phyloP scores from a whole-genome alignment of 2,113 vertebrate genomes.

The Tympanuchus pallidicinctus region DNA sequence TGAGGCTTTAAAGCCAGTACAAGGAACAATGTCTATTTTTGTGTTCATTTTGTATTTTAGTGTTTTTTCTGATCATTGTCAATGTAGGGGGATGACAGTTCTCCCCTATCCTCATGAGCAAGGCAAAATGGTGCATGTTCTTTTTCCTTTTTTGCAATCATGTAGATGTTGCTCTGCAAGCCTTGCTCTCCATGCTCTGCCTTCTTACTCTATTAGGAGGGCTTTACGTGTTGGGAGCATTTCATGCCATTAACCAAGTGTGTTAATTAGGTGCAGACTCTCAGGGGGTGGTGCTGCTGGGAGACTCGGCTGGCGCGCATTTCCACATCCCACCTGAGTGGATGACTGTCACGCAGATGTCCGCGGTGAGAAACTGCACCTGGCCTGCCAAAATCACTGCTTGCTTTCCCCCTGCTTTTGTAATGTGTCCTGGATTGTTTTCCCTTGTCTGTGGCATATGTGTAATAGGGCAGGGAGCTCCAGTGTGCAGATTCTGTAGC shows the following conservation, averaged over 20 bases:
- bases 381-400: background rate
- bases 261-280: constrained; percentile 72
- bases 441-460: background rate
- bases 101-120: background rate
- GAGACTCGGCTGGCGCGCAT: constrained; percentile 81
- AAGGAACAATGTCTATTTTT: background rate
- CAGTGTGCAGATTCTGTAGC: background rate
- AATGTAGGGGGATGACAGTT: background rate
- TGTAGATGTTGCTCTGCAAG: background rate
- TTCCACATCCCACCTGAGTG: constrained; percentile 82
- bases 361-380: constrained; percentile 67
- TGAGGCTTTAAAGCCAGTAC: constrained; percentile 15
- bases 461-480: background rate
- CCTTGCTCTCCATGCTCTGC: fast-evolving
- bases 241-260: background rate
- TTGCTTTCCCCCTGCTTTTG: background rate
- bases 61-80: background rate
- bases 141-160: background rate
- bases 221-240: background rate
- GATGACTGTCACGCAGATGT: constrained; percentile 76
- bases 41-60: background rate
- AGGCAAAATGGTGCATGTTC: background rate
- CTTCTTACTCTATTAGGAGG: background rate
- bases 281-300: constrained; percentile 77
- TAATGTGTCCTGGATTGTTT: background rate